Base-by-base conservation (phyloP, 1,140 invertebrate species). In the Asobara japonica region DNA sequence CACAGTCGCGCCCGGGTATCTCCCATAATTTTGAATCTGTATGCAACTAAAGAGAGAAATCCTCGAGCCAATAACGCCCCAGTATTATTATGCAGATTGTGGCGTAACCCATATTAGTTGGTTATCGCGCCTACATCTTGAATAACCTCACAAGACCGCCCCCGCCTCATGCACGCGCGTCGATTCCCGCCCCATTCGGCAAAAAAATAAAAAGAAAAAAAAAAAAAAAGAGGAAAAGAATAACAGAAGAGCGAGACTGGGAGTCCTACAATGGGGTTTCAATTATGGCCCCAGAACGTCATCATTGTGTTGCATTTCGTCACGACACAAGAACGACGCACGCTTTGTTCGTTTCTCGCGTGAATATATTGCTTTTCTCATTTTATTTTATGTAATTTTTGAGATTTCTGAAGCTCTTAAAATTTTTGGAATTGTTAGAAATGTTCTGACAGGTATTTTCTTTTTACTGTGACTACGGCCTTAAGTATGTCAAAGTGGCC, bases 71-170 rank as follows among this genome's bases (percentile, higher is more conserved):
- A 83, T 86, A 86, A 84, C 79, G 76, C 73, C 51, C 71, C 72
- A 73, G 79, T 78, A 85, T 87, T 87, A 86, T 87, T 84, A 87
- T 87, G 85, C 84, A 87, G 80, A 87, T 87, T 86, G 83, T 79
- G 78, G 74, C 75, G 81, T 83, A 86, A 83, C 82, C 82, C 77
- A 81, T 86, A 87, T 86, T 86, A 86, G 86, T 86, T 87, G 81
- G 81, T 85, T 86, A 86, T 86, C 85, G 76, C 79, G 74, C 78
- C 80, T 80, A 85, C 82, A 85, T 85, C 83, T 86, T 80, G 80
- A 85, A 83, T 82, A 62, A 62, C 25, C 56, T 60, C 56, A 20
- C 25, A 62, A 56, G 51, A 56, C 51, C 51, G 27, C n/a, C 60
- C 60, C 16, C 16, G 38, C 31, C 69, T 20, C 56, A 51, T 31